Evolutionary conservation across 2,888 invertebrate genomes (phyloP), one percentile per base, ranked within the genome.

Genomic region (Orthonychiurus folsomi): DNA sequence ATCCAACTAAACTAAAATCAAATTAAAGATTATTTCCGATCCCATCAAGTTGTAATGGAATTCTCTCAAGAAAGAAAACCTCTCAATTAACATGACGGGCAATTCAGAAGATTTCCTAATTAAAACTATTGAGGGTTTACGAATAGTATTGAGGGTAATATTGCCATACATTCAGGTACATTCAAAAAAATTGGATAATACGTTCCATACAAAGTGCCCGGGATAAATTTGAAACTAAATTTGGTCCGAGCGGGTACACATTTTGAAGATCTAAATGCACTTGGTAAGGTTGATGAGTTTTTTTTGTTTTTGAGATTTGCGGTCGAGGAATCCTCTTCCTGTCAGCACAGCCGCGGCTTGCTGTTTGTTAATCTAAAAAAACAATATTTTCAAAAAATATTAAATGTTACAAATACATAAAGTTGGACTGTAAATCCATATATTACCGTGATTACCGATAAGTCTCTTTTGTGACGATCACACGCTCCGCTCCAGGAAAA

Each of bases 401-500:
- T 56, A 54, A 58, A 56, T 27, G 23, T 24, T 2, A 56, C 5
- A 5, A 23, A 2, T 61, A 20, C 5, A 2, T 25, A 50, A 59
- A 18, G 24, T 20, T 24, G 23, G 24, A 3, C 23, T 23, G 20
- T 59, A n/a, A 26, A 3, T 60, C 26, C 18, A 50, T 3, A 28
- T 27, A 5, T 26, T 23, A 24, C 24, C 21, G 55, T 25, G 25
- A 61, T 73, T 74, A 77, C 69, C 80, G 76, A 73, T 79, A 81
- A 23, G 79, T 79, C 73, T 81, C 80, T 66, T 80, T 81, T 53
- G 79, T 78, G 55, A 80, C 77, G 64, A 77, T 77, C 56, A 80
- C 79, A 67, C 78, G 78, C 55, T 78, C 77, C 58, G 77, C 77
- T 47, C 75, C 76, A 12, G 75, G 73, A 58, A 75, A 74, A 27